Percentiles rank a stretch among this genome's conserved stretches.
Evolutionary conservation across 2,113 vertebrate genomes (phyloP).

Genomic region (Cardinalis cardinalis): DNA sequence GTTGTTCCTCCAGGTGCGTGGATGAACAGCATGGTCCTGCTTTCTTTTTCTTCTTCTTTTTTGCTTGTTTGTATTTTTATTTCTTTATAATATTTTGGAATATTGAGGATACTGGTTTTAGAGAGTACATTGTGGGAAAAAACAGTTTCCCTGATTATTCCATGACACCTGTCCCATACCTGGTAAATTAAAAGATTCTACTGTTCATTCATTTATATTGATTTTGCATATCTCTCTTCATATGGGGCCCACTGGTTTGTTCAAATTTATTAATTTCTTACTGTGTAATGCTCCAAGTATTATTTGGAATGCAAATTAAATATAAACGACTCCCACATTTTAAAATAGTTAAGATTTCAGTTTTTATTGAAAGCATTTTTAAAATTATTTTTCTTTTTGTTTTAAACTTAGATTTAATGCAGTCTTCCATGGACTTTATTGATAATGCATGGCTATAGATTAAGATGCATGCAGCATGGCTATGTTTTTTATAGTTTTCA

Average conservation of each 20-base stretch:
- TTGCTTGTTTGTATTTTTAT: background rate
- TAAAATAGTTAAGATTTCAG: background rate
- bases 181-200: background rate
- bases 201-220: background rate
- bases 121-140: constrained; percentile 45
- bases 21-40: constrained; percentile 77
- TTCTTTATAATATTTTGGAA: constrained; percentile 42
- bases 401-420: constrained; percentile 33
- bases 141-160: constrained; percentile 53
- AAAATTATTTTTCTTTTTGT: constrained; percentile 37
- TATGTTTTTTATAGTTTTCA: constrained; percentile 45
- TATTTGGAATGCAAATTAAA: constrained; percentile 37
- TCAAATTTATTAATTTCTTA: background rate
- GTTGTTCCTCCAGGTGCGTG: constrained; percentile 95
- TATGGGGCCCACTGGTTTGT: background rate
- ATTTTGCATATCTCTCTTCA: background rate
- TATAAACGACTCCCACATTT: background rate
- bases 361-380: background rate
- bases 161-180: constrained; percentile 33
- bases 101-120: constrained; percentile 67
- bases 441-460: constrained; percentile 67
- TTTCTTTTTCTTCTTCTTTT: constrained; percentile 40
- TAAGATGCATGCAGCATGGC: constrained; percentile 75
- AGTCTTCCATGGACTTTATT: constrained; percentile 54
- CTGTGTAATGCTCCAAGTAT: constrained; percentile 12